phyloP scores from a whole-genome alignment of 2,888 invertebrate genomes.

The Ptilodon capucinus region DNA sequence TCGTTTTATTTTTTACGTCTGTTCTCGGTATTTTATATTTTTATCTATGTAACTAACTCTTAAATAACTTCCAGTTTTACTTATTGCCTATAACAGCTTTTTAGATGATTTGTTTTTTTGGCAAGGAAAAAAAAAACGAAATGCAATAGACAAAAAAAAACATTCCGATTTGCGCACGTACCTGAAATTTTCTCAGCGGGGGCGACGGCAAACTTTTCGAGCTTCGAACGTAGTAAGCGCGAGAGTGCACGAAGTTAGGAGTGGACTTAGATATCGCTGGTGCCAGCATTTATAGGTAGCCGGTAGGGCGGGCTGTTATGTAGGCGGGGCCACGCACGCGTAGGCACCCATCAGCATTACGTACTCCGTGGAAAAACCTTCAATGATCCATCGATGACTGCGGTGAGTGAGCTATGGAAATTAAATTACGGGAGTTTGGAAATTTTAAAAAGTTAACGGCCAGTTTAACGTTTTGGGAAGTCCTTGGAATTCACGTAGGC shows the following conservation, averaged over 20 bases:
- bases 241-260: conserved; percentile 65
- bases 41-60: too few species aligned
- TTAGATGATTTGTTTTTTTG: too few species aligned
- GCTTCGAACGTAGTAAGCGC: conserved; percentile 42
- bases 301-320: conserved; percentile 64
- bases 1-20: too few species aligned
- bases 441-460: not conserved
- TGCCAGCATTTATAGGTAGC: conserved; percentile 63
- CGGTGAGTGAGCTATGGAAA: not conserved
- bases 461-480: too few species aligned
- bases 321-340: conserved; percentile 75
- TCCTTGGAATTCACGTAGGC: too few species aligned
- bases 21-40: too few species aligned
- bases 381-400: conserved; percentile 1
- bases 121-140: not conserved
- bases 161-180: conserved; percentile 24
- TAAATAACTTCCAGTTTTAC: too few species aligned
- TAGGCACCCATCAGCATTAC: conserved; percentile 36
- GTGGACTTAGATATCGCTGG: conserved; percentile 36
- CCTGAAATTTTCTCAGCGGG: conserved; percentile 31
- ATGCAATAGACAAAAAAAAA: not conserved
- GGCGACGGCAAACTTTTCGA: conserved; percentile 40
- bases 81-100: too few species aligned
- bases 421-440: not conserved
- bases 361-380: conserved; percentile 14